These are phyloP conservation scores for Semicossyphus pulcher DNA, from an alignment of 2,113 vertebrate species.

Conservation along the genomic window DNA sequence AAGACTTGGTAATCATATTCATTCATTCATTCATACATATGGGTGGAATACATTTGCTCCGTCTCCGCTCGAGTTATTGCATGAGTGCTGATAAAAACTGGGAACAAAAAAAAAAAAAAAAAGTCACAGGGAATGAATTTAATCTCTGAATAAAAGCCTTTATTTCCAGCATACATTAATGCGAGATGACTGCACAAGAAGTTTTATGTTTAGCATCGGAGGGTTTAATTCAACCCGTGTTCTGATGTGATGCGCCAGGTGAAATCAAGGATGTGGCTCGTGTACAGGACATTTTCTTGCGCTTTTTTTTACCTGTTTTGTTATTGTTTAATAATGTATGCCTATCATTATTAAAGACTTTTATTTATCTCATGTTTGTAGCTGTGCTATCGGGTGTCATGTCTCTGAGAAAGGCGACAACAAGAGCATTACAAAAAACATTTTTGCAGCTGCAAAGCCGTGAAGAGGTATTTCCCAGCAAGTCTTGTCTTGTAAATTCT, in stretches of 20 bases:
- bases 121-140: conserved; percentile 42
- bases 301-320: too few species aligned
- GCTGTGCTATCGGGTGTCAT: background rate
- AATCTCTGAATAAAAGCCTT: conserved; percentile 47
- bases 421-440: conserved; percentile 15
- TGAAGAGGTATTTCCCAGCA: background rate
- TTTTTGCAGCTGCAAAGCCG: conserved; percentile 12
- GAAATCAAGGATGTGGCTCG: background rate
- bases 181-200: conserved; percentile 17
- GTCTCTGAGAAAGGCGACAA: conserved; percentile 3
- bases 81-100: conserved; percentile 63
- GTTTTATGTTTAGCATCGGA: conserved; percentile 16
- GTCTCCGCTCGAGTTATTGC: conserved; percentile 63
- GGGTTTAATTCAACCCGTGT: conserved; percentile 11
- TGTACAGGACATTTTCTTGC: background rate
- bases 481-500: conserved; percentile 14
- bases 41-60: conserved; percentile 74
- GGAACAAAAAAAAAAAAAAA: conserved; percentile 23
- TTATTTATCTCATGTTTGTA: background rate
- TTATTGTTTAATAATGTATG: background rate
- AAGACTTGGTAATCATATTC: conserved; percentile 75
- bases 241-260: background rate
- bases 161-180: conserved; percentile 30
- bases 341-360: conserved; percentile 14
- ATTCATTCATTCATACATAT: conserved; percentile 76